A percentile compares a stretch with the other conserved stretches of the same genome.
These are phyloP conservation scores for Apis cerana DNA, from an alignment of 1,140 invertebrate species.

Conservation along the genomic window DNA sequence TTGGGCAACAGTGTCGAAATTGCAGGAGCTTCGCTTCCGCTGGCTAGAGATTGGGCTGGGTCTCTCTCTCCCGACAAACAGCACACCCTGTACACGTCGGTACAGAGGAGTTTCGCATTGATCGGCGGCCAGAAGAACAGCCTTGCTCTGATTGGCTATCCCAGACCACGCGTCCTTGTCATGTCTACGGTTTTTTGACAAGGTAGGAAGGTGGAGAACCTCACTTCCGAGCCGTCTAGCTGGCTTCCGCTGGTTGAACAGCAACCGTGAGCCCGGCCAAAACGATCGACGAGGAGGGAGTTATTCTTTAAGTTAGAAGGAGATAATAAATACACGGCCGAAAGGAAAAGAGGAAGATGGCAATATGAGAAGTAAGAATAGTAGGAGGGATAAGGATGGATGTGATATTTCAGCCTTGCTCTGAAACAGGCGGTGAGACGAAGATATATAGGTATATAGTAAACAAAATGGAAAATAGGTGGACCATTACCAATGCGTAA, in stretches of 20 bases:
- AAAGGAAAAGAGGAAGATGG: too few species aligned
- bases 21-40: slow-evolving; percentile 28
- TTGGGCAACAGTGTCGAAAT: slow-evolving; percentile 34
- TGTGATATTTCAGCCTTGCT: neutral
- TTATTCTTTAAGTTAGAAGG: neutral
- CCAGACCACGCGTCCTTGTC: slow-evolving; percentile 51
- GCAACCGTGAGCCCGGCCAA: slow-evolving; percentile 41
- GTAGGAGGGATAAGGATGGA: neutral
- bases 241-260: slow-evolving; percentile 36
- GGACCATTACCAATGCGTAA: slow-evolving; percentile 14
- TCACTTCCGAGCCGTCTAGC: slow-evolving; percentile 14
- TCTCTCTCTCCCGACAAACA: slow-evolving; percentile 44
- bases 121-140: slow-evolving; percentile 74
- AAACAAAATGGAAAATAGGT: slow-evolving; percentile 67
- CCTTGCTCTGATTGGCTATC: slow-evolving; percentile 73
- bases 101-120: slow-evolving; percentile 79
- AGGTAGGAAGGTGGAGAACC: slow-evolving; percentile 23
- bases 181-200: slow-evolving; percentile 21
- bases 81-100: slow-evolving; percentile 72
- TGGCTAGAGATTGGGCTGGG: slow-evolving; percentile 48
- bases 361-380: neutral
- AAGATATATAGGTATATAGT: neutral
- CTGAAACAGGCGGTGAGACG: neutral
- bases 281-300: slow-evolving; percentile 29
- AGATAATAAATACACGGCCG: neutral